Conservation (phyloP, 2,888 invertebrate species). For the Steromphala cineraria region DNA sequence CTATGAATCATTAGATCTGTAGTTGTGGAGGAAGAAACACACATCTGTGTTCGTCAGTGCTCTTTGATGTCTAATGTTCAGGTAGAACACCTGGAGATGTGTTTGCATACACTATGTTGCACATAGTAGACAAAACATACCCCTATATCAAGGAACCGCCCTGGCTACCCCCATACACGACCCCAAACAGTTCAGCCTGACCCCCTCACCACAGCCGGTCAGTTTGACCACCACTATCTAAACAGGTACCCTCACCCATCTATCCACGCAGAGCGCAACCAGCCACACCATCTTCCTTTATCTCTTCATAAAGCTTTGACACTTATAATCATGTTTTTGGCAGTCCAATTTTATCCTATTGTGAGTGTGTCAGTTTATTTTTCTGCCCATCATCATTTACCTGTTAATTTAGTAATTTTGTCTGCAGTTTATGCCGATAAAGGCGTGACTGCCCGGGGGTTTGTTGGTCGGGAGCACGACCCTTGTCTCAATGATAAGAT, state of each 20-base stretch:
- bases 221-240: too few relatives aligned
- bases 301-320: not conserved
- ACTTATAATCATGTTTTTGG: not conserved
- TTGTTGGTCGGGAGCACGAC: not conserved
- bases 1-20: too few relatives aligned
- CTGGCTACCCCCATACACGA: too few relatives aligned
- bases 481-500: not conserved
- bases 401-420: slow-evolving; percentile 1
- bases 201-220: too few relatives aligned
- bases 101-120: not conserved
- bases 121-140: not conserved
- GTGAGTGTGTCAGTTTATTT: not conserved
- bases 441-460: not conserved
- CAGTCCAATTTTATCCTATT: slow-evolving; percentile 1
- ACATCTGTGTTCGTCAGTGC: not conserved
- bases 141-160: too few relatives aligned
- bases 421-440: not conserved
- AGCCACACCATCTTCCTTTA: not conserved
- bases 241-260: not conserved
- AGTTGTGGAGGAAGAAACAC: too few relatives aligned
- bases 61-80: not conserved
- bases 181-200: too few relatives aligned
- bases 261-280: not conserved
- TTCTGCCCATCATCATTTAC: not conserved
- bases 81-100: not conserved